Evolutionary conservation across 2,113 vertebrate genomes (phyloP), one percentile per base, ranked within the genome.

Genomic region (Indri indri): DNA sequence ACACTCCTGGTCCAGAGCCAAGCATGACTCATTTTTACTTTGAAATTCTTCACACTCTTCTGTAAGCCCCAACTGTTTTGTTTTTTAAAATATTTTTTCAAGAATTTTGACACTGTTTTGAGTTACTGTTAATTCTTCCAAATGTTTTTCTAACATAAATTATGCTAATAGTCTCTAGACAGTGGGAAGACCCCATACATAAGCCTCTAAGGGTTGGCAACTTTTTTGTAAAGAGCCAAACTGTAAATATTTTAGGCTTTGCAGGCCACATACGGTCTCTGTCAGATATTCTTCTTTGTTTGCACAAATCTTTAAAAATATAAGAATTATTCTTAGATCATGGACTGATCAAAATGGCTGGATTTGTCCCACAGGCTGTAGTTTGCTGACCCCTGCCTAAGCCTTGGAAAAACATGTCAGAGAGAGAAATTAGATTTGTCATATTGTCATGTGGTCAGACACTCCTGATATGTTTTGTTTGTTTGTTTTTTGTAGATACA

Each of bases 231-330:
- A 37, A 12, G 8, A 1, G 3, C 45, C 40, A 92, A 30, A 84
- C 8, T 34, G n/a, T 16, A 73, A 52, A 22, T 27, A 50, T 40
- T 73, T 92, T 25, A 34, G 80, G 11, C 20, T 76, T 74, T 66
- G 20, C 18, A 13, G 42, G 18, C 34, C 16, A 88, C 14, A 4
- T 27, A 76, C 27, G 32, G 7, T 25, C 22, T 74, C 66, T 54
- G 16, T 27, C 2, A 0, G 45, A 30, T 68, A 86, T 23, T 54
- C 18, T 45, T 57, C 52, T 42, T 83, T 74, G 32, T 54, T 92
- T 90, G 86, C 68, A 47, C 3, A 86, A 47, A 52, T 13, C 7
- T 94, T 79, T 94, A 22, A 76, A 95, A 90, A 73, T 47, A 84
- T 54, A n/a, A 87, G 66, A 61, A 37, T 25, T 68, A 74, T 70